Evolutionary conservation across 2,888 invertebrate species (phyloP), one percentile per base, ranked within the genome.

Genomic region (Pachliopta kotzebuea): DNA sequence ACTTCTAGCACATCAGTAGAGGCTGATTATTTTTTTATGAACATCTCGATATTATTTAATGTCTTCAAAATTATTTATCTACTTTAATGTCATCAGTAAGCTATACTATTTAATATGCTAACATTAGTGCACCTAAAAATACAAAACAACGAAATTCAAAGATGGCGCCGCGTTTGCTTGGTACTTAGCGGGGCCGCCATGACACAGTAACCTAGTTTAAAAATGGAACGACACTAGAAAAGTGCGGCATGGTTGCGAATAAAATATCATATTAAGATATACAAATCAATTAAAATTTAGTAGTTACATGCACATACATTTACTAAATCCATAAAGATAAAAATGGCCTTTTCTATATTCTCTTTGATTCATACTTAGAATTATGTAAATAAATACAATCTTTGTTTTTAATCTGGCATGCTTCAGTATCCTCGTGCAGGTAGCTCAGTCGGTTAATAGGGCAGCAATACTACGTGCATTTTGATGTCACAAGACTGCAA

Each of bases 161-260:
- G 86, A 89, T 88, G 90, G 87, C 86, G 86, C 79, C 84, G 81
- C 78, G 78, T 81, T 83, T 81, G 80, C 78, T 74, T 80, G 80
- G 81, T 84, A 84, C 82, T 86, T 83, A 84, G 81, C 83, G 85
- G 84, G 84, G 83, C 84, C 82, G 86, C 85, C 85, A 81, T 85
- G 90, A 90, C 91, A 90, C 79, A 80, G 81, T 91, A 85, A 90
- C 91, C 91, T 77, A 90, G 85, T 90, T 91, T 87, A 81, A 85
- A 91, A 90, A 90, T 89, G 90, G 88, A 90, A 88, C 88, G 84
- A 81, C 79, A 86, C 85, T 84, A 85, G 82, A 81, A 80, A 79
- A 84, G 77, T 76, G 79, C 78, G 76, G 80, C 79, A 79, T 78
- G 80, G 75, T 78, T 76, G 77, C 78, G 75, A 78, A 77, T 76